Conservation (phyloP, 2,113 vertebrate species). For the Todiramphus chloris region DNA sequence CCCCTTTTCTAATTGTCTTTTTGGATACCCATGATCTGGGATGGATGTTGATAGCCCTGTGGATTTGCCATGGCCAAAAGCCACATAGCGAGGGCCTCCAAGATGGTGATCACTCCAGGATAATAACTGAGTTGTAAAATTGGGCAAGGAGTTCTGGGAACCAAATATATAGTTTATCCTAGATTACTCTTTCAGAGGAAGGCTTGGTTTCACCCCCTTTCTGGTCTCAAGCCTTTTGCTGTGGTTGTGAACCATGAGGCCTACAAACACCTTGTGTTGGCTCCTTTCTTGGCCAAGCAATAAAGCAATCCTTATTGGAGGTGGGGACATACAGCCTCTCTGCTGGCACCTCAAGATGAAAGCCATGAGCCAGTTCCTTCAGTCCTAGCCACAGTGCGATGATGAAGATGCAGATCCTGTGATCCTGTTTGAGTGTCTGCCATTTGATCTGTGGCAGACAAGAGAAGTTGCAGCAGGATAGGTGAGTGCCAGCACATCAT, state of each 20-base stretch:
- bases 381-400: not conserved
- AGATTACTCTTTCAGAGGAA: not conserved
- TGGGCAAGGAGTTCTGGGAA: not conserved
- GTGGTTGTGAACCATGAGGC: not conserved
- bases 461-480: not conserved
- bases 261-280: not conserved
- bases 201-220: not conserved
- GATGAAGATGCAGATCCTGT: not conserved
- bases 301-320: not conserved
- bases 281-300: not conserved
- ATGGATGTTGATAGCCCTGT: not conserved
- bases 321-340: not conserved
- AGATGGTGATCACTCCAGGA: not conserved
- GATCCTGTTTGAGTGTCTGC: not conserved
- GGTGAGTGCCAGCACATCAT: fast-evolving
- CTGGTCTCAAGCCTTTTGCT: not conserved
- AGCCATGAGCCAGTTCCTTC: fast-evolving
- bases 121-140: not conserved
- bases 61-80: not conserved
- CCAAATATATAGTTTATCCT: not conserved
- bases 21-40: not conserved
- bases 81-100: not conserved
- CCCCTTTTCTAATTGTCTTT: not conserved
- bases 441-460: not conserved
- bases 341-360: not conserved